These are phyloP conservation scores for Leptinotarsa defecta DNA, from an alignment of 1,140 invertebrate genomes.

Conservation along the genomic window DNA sequence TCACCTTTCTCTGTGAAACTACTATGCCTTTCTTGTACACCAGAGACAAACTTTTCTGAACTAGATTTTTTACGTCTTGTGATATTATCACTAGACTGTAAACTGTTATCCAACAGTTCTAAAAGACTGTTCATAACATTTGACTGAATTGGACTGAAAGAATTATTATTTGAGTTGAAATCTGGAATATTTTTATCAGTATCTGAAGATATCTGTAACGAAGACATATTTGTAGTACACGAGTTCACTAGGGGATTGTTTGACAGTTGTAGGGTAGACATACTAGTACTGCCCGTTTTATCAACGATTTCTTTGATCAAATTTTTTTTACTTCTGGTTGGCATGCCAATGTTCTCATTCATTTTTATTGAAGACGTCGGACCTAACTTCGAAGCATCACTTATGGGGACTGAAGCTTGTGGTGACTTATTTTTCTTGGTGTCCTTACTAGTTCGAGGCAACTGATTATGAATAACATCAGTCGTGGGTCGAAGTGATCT, in stretches of 20 bases:
- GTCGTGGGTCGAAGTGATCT: not conserved
- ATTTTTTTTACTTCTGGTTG: not conserved
- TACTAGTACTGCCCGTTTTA: not conserved
- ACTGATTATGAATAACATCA: not conserved
- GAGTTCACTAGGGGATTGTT: not conserved
- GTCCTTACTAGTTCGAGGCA: not conserved
- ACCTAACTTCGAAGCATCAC: not conserved
- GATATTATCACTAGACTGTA: not conserved
- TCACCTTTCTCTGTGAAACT: not conserved
- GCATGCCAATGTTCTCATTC: not conserved
- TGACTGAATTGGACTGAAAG: conserved; percentile 20
- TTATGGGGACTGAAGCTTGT: no score
- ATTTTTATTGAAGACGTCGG: not conserved
- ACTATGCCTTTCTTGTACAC: not conserved
- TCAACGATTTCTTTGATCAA: not conserved
- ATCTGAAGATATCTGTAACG: conserved; percentile 17
- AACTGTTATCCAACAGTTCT: not conserved
- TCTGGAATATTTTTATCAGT: not conserved
- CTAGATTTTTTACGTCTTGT: no score
- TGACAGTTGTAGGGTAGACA: conserved; percentile 11
- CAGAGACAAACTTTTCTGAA: no score
- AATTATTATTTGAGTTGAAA: not conserved
- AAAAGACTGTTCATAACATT: conserved; percentile 13
- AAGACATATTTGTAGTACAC: not conserved
- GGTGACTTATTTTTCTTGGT: not conserved